These are phyloP conservation scores for Sarcophaga caerulescens DNA, from an alignment of 2,888 invertebrate genomes.

Conservation along the genomic window DNA sequence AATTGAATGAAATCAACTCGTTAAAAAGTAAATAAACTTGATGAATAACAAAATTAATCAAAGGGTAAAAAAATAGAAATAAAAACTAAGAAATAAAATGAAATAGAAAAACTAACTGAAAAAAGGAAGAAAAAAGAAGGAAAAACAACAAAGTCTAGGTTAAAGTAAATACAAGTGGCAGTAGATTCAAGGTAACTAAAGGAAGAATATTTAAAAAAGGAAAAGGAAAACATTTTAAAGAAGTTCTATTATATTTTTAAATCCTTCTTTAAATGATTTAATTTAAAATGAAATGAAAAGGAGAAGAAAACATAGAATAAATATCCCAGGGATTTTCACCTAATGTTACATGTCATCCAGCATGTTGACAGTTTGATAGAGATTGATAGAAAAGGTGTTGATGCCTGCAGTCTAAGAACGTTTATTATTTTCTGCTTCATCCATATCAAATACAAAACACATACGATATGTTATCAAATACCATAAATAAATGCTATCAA, in stretches of 20 bases:
- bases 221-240: neutral
- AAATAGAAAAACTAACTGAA: constrained; percentile 14
- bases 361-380: constrained; percentile 67
- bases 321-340: constrained; percentile 55
- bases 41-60: constrained; percentile 75
- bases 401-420: constrained; percentile 63
- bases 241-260: neutral
- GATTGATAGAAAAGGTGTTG: constrained; percentile 68
- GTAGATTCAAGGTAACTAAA: constrained; percentile 54
- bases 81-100: constrained; percentile 17
- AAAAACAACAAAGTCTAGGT: constrained; percentile 62
- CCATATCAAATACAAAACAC: neutral
- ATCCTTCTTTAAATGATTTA: neutral
- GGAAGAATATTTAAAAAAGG: neutral
- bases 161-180: constrained; percentile 62
- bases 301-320: neutral
- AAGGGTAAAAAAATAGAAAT: constrained; percentile 53
- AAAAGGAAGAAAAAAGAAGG: neutral
- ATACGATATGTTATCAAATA: constrained; percentile 14
- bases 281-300: neutral
- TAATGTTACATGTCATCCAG: constrained; percentile 64
- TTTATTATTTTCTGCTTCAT: constrained; percentile 48
- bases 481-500: constrained; percentile 44
- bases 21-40: constrained; percentile 80
- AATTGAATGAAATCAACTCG: constrained; percentile 81